These are phyloP conservation scores for Clupea harengus DNA, from an alignment of 2,113 vertebrate species.

Conservation along the genomic window DNA sequence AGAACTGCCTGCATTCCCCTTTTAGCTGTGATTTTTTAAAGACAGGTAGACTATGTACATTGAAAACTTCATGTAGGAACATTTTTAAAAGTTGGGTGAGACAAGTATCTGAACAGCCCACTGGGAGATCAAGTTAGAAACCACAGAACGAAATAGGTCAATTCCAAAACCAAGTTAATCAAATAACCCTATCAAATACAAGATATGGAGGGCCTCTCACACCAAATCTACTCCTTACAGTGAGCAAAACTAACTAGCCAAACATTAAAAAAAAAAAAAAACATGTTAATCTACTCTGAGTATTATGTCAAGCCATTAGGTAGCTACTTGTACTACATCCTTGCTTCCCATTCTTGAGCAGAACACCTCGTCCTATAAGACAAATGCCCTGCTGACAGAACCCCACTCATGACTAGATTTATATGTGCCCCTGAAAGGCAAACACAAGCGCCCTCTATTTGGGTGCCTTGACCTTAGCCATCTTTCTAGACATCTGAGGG, in stretches of 20 bases:
- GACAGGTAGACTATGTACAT: no score
- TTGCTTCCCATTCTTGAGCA: constrained; percentile 1
- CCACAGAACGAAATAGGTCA: background rate
- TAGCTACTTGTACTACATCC: background rate
- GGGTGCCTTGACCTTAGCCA: constrained; percentile 12
- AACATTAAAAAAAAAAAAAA: background rate
- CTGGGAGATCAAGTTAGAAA: background rate
- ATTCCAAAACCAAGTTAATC: background rate
- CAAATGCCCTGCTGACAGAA: constrained; percentile 12
- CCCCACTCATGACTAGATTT: constrained; percentile 12
- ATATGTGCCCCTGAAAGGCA: constrained; percentile 13
- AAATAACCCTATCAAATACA: no score
- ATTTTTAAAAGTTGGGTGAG: background rate
- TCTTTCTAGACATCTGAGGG: background rate
- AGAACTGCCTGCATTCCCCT: no score
- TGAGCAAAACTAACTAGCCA: background rate
- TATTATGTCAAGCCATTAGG: background rate
- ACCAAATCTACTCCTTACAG: background rate
- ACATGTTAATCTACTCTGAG: background rate
- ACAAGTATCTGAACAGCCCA: background rate
- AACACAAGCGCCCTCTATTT: constrained; percentile 10
- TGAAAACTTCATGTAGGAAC: background rate
- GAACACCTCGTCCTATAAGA: background rate
- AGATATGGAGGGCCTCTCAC: background rate
- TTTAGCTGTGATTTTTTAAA: no score